phyloP scores from a whole-genome alignment of 2,113 vertebrate genomes.

The Climacteris rufus region DNA sequence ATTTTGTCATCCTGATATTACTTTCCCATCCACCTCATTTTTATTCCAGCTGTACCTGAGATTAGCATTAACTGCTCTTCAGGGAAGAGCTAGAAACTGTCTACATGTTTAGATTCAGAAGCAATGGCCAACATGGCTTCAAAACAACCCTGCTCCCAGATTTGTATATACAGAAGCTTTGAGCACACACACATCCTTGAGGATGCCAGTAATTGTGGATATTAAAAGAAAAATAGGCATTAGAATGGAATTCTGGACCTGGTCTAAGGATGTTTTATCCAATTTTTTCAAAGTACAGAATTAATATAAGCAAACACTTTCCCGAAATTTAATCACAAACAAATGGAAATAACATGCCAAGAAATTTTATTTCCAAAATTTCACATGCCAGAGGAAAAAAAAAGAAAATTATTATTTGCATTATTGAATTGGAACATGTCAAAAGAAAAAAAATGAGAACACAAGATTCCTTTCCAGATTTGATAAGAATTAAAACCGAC shows the following conservation, averaged over 20 bases:
- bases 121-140: not conserved
- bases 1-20: not conserved
- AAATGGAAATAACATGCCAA: not conserved
- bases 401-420: not conserved
- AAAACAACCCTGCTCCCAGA: not conserved
- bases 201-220: not conserved
- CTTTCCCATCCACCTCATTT: not conserved
- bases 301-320: not conserved
- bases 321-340: not conserved
- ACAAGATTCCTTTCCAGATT: not conserved
- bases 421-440: not conserved
- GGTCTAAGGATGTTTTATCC: not conserved
- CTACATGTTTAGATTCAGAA: not conserved
- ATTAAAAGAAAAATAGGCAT: not conserved
- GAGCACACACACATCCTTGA: not conserved
- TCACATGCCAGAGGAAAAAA: not conserved
- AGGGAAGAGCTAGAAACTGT: not conserved
- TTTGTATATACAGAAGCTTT: not conserved
- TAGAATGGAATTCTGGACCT: not conserved
- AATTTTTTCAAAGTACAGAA: not conserved
- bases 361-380: not conserved
- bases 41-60: not conserved
- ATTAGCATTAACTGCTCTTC: not conserved
- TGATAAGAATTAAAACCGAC: not conserved
- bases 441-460: not conserved